Conservation (phyloP, 2,888 invertebrate genomes). For the Agriopis leucophaearia region DNA sequence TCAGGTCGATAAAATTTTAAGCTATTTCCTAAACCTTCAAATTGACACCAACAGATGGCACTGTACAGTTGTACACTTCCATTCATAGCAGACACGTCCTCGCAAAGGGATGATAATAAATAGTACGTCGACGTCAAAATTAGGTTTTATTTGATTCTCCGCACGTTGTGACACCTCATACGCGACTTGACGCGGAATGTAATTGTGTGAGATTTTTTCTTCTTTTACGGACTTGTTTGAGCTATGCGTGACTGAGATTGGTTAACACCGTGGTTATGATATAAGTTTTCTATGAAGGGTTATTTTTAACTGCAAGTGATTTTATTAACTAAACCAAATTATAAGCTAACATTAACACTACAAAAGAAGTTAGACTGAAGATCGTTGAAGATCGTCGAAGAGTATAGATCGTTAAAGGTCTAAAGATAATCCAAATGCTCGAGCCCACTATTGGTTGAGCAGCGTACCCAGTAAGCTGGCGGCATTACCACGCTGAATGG, state of each 20-base stretch:
- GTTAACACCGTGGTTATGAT: neutral
- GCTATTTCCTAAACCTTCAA: too few relatives aligned
- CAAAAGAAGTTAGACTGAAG: too few relatives aligned
- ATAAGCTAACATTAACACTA: too few relatives aligned
- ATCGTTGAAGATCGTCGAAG: too few relatives aligned
- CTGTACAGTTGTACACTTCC: slow-evolving; percentile 3
- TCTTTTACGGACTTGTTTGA: slow-evolving; percentile 8
- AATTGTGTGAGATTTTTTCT: slow-evolving; percentile 32
- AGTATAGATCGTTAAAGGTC: too few relatives aligned
- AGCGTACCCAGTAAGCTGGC: too few relatives aligned
- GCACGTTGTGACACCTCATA: slow-evolving; percentile 43
- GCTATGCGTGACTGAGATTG: slow-evolving; percentile 1
- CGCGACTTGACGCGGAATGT: slow-evolving; percentile 41
- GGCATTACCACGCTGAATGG: too few relatives aligned
- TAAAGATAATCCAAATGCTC: too few relatives aligned
- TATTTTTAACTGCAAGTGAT: too few relatives aligned
- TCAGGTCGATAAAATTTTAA: too few relatives aligned
- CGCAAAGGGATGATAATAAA: slow-evolving; percentile 33
- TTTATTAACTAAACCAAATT: too few relatives aligned
- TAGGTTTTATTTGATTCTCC: slow-evolving; percentile 47
- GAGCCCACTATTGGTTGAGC: too few relatives aligned
- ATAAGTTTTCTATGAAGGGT: neutral
- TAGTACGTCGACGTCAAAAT: slow-evolving; percentile 42
- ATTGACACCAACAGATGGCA: neutral
- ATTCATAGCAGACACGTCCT: slow-evolving; percentile 33